Conservation (phyloP, 2,113 vertebrate genomes). For the Dromiciops gliroides region DNA sequence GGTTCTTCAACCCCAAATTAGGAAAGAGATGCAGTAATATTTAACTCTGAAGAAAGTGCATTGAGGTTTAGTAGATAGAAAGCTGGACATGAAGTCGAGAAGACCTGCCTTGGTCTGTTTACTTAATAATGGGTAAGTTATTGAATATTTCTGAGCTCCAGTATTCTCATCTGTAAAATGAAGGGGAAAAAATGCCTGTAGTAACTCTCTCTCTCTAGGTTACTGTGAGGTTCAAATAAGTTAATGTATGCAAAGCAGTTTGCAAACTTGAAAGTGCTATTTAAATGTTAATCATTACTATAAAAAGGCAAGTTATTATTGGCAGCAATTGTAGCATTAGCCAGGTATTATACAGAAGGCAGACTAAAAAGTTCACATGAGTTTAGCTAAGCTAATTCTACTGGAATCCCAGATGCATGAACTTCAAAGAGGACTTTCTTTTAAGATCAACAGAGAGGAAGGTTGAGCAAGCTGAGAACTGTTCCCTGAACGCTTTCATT, state of each 20-base stretch:
- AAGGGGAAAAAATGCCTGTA: background rate
- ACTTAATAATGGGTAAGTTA: background rate
- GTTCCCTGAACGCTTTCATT: background rate
- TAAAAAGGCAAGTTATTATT: background rate
- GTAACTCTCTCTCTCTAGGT: background rate
- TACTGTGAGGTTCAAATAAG: background rate
- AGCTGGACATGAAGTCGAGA: background rate
- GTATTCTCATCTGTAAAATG: constrained; percentile 1
- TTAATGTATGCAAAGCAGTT: background rate
- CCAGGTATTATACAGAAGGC: background rate
- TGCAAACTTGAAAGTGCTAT: background rate
- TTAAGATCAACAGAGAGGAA: background rate
- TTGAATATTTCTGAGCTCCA: background rate
- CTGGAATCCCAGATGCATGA: background rate
- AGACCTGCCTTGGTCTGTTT: background rate
- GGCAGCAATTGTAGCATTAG: background rate
- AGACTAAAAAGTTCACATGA: background rate
- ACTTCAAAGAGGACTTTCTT: background rate
- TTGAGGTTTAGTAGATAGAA: background rate
- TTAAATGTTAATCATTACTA: background rate
- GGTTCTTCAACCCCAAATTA: background rate
- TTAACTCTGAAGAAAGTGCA: background rate
- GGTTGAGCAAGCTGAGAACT: background rate
- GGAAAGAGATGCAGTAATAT: background rate
- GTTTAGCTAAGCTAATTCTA: background rate